phyloP scores from a whole-genome alignment of 2,888 invertebrate species.

The Sphinx pinastri region DNA sequence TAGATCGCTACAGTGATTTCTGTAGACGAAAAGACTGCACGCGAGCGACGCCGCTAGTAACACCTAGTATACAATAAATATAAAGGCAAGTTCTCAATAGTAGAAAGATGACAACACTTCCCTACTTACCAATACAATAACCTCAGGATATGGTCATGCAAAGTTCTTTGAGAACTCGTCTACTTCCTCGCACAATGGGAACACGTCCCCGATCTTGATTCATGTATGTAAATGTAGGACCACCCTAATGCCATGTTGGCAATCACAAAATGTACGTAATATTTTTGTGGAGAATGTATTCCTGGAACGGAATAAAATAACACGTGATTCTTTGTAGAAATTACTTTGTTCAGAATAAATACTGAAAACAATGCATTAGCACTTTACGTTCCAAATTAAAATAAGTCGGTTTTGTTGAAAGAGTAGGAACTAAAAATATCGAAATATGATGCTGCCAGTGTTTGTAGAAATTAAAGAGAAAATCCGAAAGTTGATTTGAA shows the following conservation, averaged over 20 bases:
- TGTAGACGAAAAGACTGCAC: too few species aligned
- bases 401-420: too few species aligned
- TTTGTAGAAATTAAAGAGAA: too few species aligned
- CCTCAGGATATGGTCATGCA: slow-evolving; percentile 41
- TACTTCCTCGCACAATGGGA: slow-evolving; percentile 34
- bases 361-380: background rate
- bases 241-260: slow-evolving; percentile 42
- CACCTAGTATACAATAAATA: too few species aligned
- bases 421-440: too few species aligned
- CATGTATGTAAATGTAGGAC: slow-evolving; percentile 46
- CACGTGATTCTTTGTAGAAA: background rate
- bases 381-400: background rate
- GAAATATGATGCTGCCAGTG: too few species aligned
- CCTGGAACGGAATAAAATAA: background rate
- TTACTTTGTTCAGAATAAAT: slow-evolving; percentile 4
- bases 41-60: too few species aligned
- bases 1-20: too few species aligned
- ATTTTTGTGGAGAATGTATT: slow-evolving; percentile 31
- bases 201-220: slow-evolving; percentile 37
- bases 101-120: background rate
- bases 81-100: too few species aligned
- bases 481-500: too few species aligned
- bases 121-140: background rate
- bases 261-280: slow-evolving; percentile 42
- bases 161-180: slow-evolving; percentile 39